Conservation (phyloP, 1,140 invertebrate species). For the Acyrthosiphon pisum region DNA sequence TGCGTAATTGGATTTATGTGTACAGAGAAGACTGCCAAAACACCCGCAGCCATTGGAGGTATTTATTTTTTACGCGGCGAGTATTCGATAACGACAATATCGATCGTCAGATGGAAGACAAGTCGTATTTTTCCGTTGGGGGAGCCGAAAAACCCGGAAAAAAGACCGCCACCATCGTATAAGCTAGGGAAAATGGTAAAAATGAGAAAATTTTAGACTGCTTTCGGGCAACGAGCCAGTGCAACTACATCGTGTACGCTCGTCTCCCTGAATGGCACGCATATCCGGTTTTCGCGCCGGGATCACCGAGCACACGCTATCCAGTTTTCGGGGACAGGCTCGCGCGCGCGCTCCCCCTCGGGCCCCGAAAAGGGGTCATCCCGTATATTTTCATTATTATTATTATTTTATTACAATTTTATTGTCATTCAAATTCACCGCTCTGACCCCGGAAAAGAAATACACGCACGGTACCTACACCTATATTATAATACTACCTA, state of each 20-base stretch:
- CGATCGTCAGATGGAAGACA: not conserved
- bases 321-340: slow-evolving; percentile 31
- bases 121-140: not conserved
- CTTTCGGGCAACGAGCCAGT: not conserved
- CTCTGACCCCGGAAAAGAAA: slow-evolving; percentile 6
- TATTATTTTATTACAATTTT: not conserved
- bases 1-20: slow-evolving; percentile 26
- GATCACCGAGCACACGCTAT: slow-evolving; percentile 37
- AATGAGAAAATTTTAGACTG: not conserved
- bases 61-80: not conserved
- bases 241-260: not conserved
- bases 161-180: not conserved
- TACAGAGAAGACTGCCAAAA: slow-evolving; percentile 40
- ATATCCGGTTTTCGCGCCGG: not conserved
- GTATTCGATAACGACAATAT: not conserved
- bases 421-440: not conserved
- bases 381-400: not conserved
- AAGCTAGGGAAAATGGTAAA: not conserved
- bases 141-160: not conserved
- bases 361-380: not conserved
- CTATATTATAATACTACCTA: not conserved
- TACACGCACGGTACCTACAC: not conserved
- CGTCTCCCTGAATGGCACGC: not conserved
- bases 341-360: not conserved
- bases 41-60: not conserved